Evolutionary conservation across 1,140 invertebrate genomes (phyloP).

Genomic region (Zaprionus nigranus): DNA sequence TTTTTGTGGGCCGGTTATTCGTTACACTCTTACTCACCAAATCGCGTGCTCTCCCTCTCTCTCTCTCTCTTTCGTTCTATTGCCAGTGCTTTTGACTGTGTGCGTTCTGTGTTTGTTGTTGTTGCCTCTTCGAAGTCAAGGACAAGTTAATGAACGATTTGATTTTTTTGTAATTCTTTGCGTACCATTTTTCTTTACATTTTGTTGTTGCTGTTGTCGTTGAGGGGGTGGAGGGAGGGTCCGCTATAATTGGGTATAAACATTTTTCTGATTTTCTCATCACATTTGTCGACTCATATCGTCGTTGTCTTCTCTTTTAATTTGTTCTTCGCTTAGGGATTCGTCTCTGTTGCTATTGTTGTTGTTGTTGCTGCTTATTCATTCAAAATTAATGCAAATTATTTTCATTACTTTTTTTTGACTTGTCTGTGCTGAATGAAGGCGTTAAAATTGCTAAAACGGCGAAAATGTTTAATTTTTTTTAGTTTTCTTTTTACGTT

Average conservation of each 20-base stretch:
- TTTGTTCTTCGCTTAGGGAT: constrained; percentile 16
- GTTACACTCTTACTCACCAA: constrained; percentile 31
- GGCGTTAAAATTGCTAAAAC: constrained; percentile 31
- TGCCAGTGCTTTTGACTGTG: neutral
- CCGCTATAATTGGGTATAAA: neutral
- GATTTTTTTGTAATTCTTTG: constrained; percentile 52
- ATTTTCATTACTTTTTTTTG: constrained; percentile 22
- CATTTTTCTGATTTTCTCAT: constrained; percentile 24
- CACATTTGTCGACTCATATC: constrained; percentile 32
- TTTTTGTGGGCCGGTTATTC: constrained; percentile 61
- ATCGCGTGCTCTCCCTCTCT: constrained; percentile 1
- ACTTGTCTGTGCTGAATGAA: constrained; percentile 34
- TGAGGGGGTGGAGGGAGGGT: neutral
- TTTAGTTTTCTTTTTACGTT: neutral
- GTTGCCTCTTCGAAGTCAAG: constrained; percentile 73
- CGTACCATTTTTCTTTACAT: constrained; percentile 39
- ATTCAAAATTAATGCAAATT: constrained; percentile 38
- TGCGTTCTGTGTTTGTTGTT: constrained; percentile 12
- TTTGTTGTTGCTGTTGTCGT: neutral
- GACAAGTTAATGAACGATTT: constrained; percentile 79
- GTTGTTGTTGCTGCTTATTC: constrained; percentile 28
- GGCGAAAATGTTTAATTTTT: neutral
- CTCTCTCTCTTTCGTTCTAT: constrained; percentile 28
- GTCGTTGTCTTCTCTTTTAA: constrained; percentile 10
- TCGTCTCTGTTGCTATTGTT: neutral